Base-by-base conservation (phyloP, 2,888 invertebrate species). In the Meliscaeva auricollis region DNA sequence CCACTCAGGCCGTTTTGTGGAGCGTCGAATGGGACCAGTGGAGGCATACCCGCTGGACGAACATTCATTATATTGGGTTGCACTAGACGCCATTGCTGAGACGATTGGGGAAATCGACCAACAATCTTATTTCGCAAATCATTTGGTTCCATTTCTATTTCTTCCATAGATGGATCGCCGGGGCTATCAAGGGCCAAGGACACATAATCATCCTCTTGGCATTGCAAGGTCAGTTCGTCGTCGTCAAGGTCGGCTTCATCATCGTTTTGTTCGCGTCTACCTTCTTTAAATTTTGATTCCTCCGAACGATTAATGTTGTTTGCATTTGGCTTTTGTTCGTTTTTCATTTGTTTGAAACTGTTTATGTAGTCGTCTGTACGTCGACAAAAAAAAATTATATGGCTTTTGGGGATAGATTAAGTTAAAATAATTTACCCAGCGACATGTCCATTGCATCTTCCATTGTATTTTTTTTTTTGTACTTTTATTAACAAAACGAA, bases 11-110 rank as follows among this genome's bases (percentile, higher is more conserved):
- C 48, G 1, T 75, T 69, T 7, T 78, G 44, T 0, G 80, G 54
- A 6, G 75, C 50, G 44, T 85, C 78, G 11, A 87, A 60, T 0
- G 89, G 89, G 3, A 89, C 75, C 35, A 90, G 58, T 0, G 90
- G 89, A 3, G 90, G 87, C 15, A 89, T 87, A 1, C 88, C 89
- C 3, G 73, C 77, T 8, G 90, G 89, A 2, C 89, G 87, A 17
- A 87, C 66, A 9, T 87, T 88, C 3, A 87, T 54, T 68, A 89
- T 89, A 64, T 88, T 89, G 0, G 88, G 87, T 2, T 88, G 75
- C 74, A 88, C 87, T 4, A 89, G 44, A 8, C 89, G 89, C 87
- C 88, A 87, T 20, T 88, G 89, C 0, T 76, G 82, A 0, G 89
- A 89, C 0, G 54, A 52, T 38, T 68, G 73, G 2, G 87, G 87